Evolutionary conservation across 2,888 invertebrate species (phyloP), one percentile per base, ranked within the genome.

Genomic region (Parochlus steinenii): DNA sequence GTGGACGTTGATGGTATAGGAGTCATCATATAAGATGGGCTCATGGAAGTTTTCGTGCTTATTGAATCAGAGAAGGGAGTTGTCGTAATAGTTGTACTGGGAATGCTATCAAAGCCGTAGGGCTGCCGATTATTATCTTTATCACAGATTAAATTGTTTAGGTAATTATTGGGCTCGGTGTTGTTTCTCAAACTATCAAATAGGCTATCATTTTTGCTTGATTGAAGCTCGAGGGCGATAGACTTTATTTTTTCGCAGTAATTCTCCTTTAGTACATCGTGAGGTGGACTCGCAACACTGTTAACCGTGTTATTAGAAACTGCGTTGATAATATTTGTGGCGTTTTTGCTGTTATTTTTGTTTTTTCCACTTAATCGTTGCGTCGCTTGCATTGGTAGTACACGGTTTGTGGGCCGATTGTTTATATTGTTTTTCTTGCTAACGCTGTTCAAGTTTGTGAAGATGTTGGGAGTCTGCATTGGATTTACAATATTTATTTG

Each of bases 331-430:
- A 12, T 11, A 27, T 27, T 28, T 14, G 14, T 28, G 12, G 3
- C 16, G 16, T 27, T 30, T 7, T 30, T 30, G 18, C 20, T 30
- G 17, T 16, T 28, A 16, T 16, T 28, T 6, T n/a, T 30, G 11
- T 10, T 25, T 36, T n/a, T n/a, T n/a, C n/a, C n/a, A n/a, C n/a
- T n/a, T n/a, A n/a, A n/a, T n/a, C n/a, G n/a, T n/a, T n/a, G n/a
- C n/a, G n/a, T n/a, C n/a, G n/a, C n/a, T 47, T 79, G 80, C 66
- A 81, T 72, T 7, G 81, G 81, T 33, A 81, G 50, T 2, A 81
- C 81, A 41, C 81, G 65, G 50, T 78, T 81, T 65, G 80, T 81
- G 26, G 81, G 81, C 39, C 80, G 62, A 55, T 61, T 61, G 7
- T 59, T 51, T 3, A 56, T 53, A 14, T 46, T 46, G 7, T 46